Percentiles rank a stretch among this genome's conserved stretches.
These are phyloP conservation scores for Orius insidiosus DNA, from an alignment of 1,140 invertebrate genomes.

Conservation along the genomic window DNA sequence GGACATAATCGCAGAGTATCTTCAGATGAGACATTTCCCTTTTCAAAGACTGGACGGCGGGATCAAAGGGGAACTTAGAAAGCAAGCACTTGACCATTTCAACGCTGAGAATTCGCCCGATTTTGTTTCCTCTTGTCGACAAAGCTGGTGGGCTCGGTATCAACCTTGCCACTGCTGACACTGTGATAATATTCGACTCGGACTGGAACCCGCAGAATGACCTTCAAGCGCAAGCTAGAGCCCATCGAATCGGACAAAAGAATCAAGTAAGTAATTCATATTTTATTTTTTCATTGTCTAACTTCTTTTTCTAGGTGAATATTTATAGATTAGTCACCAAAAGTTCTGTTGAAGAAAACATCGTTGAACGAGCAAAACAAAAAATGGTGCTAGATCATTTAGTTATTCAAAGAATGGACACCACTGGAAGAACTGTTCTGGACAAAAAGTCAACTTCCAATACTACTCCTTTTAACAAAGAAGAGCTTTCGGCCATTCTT, in stretches of 20 bases:
- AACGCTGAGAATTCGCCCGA: constrained; percentile 84
- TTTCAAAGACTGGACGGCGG: constrained; percentile 90
- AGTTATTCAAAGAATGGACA: constrained; percentile 98
- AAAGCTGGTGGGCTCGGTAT: constrained; percentile 90
- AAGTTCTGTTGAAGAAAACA: constrained; percentile 93
- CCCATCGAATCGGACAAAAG: constrained; percentile 97
- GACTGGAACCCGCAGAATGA: constrained; percentile 99
- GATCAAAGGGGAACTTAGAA: constrained; percentile 80
- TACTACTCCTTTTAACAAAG: constrained; percentile 86
- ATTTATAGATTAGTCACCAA: constrained; percentile 96
- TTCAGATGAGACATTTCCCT: constrained; percentile 76
- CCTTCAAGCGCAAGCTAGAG: constrained; percentile 87
- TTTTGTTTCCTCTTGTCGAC: constrained; percentile 97
- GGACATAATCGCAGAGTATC: constrained; percentile 85
- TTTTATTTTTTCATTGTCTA: constrained; percentile 4
- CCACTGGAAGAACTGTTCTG: constrained; percentile 86
- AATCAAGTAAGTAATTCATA: constrained; percentile 50
- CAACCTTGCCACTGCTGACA: constrained; percentile 97
- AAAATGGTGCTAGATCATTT: constrained; percentile 99
- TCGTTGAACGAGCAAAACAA: constrained; percentile 92
- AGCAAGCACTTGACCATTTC: constrained; percentile 86
- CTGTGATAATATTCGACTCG: constrained; percentile 99
- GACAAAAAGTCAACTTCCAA: constrained; percentile 55
- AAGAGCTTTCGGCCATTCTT: constrained; percentile 93
- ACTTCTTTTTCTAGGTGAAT: constrained; percentile 50